A percentile compares a stretch with the other conserved stretches of the same genome.
Evolutionary conservation across 2,888 invertebrate genomes (phyloP).

Genomic region (Flabesymbios commensalis): DNA sequence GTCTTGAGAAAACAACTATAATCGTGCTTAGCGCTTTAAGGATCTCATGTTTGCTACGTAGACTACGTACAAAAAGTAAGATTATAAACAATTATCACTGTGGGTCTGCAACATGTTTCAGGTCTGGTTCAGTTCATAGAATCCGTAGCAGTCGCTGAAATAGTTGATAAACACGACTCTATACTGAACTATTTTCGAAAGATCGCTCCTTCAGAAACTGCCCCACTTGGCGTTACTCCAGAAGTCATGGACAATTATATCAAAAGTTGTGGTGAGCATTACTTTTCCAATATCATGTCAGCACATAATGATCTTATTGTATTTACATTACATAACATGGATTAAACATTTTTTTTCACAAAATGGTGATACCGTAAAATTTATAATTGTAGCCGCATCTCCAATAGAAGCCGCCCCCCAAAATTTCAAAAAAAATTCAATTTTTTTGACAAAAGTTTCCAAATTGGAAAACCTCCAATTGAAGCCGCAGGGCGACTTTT

Average conservation of each 20-base stretch:
- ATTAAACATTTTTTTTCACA: not conserved
- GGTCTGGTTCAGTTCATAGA: constrained; percentile 95
- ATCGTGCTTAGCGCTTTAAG: too few species aligned
- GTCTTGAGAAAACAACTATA: too few species aligned
- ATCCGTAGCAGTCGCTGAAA: constrained; percentile 89
- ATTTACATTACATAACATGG: not conserved
- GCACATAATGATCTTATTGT: not conserved
- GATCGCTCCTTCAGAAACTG: constrained; percentile 83
- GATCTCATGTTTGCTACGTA: too few species aligned
- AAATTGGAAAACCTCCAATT: too few species aligned
- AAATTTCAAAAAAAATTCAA: too few species aligned
- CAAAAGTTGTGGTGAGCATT: constrained; percentile 68
- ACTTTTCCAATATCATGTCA: not conserved
- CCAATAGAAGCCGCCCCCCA: too few species aligned
- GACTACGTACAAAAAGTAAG: too few species aligned
- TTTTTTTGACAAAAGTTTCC: too few species aligned
- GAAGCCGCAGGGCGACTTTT: too few species aligned
- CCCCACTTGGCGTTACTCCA: constrained; percentile 85
- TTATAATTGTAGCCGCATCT: too few species aligned
- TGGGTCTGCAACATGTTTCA: too few species aligned
- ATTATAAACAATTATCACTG: too few species aligned
- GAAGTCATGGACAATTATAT: constrained; percentile 98
- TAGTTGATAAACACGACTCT: constrained; percentile 72
- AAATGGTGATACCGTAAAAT: not conserved
- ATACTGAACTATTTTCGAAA: constrained; percentile 93